phyloP scores from a whole-genome alignment of 2,797 vertebrate genomes.

The Trichosurus vulpecula region DNA sequence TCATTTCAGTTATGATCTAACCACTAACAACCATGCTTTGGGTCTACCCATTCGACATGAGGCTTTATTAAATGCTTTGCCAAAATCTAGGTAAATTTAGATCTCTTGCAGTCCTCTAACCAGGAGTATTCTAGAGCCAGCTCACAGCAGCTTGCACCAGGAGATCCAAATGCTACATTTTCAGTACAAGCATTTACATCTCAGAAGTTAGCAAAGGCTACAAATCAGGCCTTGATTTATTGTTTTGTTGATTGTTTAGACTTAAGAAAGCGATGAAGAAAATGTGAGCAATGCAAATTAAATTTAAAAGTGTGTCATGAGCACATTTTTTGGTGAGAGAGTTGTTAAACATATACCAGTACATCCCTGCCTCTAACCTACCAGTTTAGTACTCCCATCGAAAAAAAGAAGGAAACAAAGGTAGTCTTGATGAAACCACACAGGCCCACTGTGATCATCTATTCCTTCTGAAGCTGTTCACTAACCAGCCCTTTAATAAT shows the following conservation, averaged over 20 bases:
- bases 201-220: background rate
- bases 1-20: background rate
- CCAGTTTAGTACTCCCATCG: background rate
- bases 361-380: background rate
- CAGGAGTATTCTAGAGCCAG: background rate
- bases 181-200: background rate
- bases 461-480: background rate
- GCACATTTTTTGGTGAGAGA: background rate
- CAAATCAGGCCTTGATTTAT: background rate
- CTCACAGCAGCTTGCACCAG: background rate
- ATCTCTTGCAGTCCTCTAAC: background rate
- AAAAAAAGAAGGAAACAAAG: background rate
- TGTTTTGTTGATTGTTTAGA: background rate
- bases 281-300: background rate
- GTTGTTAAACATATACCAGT: background rate
- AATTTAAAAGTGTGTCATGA: background rate
- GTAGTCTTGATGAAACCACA: background rate
- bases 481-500: background rate
- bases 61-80: background rate
- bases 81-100: background rate
- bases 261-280: background rate
- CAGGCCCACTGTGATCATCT: background rate
- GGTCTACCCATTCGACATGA: background rate
- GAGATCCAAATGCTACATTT: background rate
- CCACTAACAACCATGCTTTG: background rate